Base-by-base conservation (phyloP, 2,113 vertebrate species). In the Trematocara macrostoma region DNA sequence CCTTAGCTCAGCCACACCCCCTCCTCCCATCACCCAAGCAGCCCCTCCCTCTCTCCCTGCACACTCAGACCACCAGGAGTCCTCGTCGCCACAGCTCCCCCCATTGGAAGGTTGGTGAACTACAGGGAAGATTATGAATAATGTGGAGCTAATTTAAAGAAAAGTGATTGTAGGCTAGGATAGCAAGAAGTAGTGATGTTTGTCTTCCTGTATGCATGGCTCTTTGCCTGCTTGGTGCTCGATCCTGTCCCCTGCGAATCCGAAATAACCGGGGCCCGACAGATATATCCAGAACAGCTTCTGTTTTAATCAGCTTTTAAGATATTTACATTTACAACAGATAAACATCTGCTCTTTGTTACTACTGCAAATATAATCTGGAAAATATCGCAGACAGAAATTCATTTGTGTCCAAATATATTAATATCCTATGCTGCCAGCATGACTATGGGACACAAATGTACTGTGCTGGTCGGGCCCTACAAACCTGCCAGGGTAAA, bases 81-180 rank as follows among this genome's bases (percentile, higher is more conserved):
- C 94, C 90, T 92, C 91, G 79, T 89, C 90, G 93, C 91, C 95
- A 95, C 94, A 93, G 92, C 95, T 94, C 91, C 92, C 95, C 94
- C 91, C 89, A 91, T 84, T 95, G 94, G 95, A 96, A 96, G 96
- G 96, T 96, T 96, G 96, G 96, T 96, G 96, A 95, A 96, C 92
- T 94, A 87, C 93, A 93, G 92, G 91, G 83, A 93, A 93, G 90
- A 95, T 89, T 88, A 81, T 91, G 6, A 93, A 79, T 95, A 93
- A 92, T 84, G 89, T 81, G 74, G 91, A 90, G 87, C 87, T 88
- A 82, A 88, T 86, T 88, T 90, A 31, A 88, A 59, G 47, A 87
- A 23, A 86, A 82, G 16, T 78, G 11, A 86, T 57, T 79, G 18
- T 84, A 87, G 81, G 84, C 45, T 92, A 87, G 79, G 61, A 80